A percentile compares a stretch with the other conserved stretches of the same genome.
phyloP scores from a whole-genome alignment of 2,797 vertebrate genomes.

The Pogonophryne albipinna region DNA sequence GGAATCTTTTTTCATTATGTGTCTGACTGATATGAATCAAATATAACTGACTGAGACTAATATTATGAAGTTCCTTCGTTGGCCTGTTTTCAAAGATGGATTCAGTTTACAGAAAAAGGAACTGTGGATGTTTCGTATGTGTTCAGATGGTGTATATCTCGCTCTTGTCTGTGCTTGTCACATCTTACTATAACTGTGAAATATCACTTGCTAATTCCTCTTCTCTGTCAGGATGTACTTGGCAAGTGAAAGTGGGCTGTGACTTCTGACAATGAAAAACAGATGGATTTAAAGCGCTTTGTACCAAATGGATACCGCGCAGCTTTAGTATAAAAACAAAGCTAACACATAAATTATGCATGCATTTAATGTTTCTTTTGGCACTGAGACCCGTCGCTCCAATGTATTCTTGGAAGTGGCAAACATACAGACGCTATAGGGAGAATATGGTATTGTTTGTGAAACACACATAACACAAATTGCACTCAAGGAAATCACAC shows the following conservation, averaged over 20 bases:
- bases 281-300: slow-evolving; percentile 37
- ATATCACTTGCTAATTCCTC: slow-evolving; percentile 44
- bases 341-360: slow-evolving; percentile 52
- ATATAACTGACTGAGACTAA: background rate
- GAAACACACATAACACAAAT: slow-evolving; percentile 10
- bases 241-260: slow-evolving; percentile 30
- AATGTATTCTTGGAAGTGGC: slow-evolving; percentile 7
- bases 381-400: background rate
- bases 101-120: background rate
- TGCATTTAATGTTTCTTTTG: slow-evolving; percentile 25
- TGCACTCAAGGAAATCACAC: slow-evolving; percentile 28
- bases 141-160: slow-evolving; percentile 1
- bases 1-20: background rate
- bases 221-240: slow-evolving; percentile 33
- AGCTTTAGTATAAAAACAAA: slow-evolving; percentile 17
- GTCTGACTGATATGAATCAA: background rate
- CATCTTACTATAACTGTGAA: slow-evolving; percentile 45
- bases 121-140: background rate
- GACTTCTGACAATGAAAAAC: slow-evolving; percentile 27
- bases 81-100: background rate
- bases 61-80: background rate
- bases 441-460: slow-evolving; percentile 8
- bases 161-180: slow-evolving; percentile 15
- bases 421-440: slow-evolving; percentile 14
- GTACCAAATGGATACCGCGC: slow-evolving; percentile 24